Evolutionary conservation across 2,888 invertebrate genomes (phyloP).

Genomic region (Stenurella melanura): DNA sequence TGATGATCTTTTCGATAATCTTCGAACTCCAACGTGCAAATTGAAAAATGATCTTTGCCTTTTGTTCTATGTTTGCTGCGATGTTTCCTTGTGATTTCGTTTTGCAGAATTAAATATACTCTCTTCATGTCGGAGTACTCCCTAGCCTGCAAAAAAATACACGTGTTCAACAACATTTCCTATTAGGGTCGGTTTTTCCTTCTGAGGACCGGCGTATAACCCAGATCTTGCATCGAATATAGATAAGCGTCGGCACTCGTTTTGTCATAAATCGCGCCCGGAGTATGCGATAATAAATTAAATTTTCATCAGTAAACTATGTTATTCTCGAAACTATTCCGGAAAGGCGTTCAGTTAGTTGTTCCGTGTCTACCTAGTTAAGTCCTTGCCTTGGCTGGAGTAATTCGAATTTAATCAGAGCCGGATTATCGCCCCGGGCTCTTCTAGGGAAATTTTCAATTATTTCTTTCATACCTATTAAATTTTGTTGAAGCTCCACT

Average conservation of each 20-base stretch:
- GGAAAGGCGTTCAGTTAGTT: slow-evolving; percentile 11
- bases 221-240: neutral
- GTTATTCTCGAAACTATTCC: neutral
- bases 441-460: neutral
- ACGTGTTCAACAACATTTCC: too few relatives aligned
- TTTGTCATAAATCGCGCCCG: neutral
- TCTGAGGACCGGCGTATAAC: neutral
- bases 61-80: too few relatives aligned
- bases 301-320: slow-evolving; percentile 15
- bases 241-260: too few relatives aligned
- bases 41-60: too few relatives aligned
- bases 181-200: too few relatives aligned
- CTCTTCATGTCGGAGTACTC: too few relatives aligned
- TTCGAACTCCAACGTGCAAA: too few relatives aligned
- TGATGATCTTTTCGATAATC: too few relatives aligned
- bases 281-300: neutral
- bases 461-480: neutral
- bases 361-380: neutral
- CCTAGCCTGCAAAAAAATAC: too few relatives aligned
- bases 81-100: too few relatives aligned
- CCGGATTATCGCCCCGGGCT: neutral
- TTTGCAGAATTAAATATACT: too few relatives aligned
- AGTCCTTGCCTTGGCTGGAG: neutral
- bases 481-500: neutral
- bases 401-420: neutral